These are phyloP conservation scores for Chymomyza caudatula DNA, from an alignment of 2,888 invertebrate genomes.

Conservation along the genomic window DNA sequence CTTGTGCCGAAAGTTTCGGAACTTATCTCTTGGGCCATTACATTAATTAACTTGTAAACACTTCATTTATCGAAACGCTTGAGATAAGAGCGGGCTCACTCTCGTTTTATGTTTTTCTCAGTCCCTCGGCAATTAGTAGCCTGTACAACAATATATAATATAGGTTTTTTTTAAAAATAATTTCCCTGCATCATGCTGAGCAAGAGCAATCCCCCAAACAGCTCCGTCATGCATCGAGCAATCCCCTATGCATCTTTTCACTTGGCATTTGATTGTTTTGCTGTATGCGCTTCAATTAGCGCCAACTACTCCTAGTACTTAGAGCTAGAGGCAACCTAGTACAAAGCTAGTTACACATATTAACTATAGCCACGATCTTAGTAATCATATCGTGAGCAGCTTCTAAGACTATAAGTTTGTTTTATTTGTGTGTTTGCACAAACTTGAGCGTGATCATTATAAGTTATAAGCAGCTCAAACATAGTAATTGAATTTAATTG, in stretches of 20 bases:
- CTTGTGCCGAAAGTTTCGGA: background rate
- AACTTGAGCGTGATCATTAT: background rate
- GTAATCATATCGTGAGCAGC: too few species aligned
- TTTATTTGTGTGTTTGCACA: background rate
- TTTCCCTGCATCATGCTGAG: background rate
- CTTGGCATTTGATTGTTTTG: background rate
- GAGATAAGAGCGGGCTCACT: background rate
- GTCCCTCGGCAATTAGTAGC: background rate
- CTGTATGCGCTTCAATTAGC: background rate
- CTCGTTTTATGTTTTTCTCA: background rate
- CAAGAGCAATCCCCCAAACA: background rate
- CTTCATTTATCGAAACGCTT: conserved; percentile 36
- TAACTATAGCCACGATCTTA: background rate
- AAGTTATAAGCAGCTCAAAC: background rate
- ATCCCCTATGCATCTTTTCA: background rate
- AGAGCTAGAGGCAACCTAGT: background rate
- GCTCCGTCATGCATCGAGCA: background rate
- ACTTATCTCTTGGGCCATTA: background rate
- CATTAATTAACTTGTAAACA: conserved; percentile 52
- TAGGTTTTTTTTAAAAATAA: too few species aligned
- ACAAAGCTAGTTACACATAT: background rate
- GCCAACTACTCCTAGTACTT: background rate
- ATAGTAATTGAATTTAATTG: background rate
- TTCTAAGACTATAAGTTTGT: background rate
- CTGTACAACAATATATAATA: background rate